phyloP scores from a whole-genome alignment of 2,113 vertebrate genomes.

The Odocoileus virginianus region DNA sequence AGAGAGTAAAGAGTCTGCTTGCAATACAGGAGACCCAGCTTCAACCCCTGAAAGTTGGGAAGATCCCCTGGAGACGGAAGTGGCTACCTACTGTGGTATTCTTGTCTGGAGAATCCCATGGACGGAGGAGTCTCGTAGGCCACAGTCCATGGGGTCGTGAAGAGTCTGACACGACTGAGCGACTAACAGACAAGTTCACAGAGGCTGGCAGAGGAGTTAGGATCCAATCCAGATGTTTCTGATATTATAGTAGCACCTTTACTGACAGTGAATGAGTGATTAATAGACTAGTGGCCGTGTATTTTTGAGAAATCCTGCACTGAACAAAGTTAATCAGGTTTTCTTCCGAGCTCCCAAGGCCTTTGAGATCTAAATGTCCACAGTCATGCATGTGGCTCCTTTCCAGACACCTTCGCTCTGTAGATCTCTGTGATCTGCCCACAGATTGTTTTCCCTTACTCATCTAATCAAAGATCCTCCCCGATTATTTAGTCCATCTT shows the following conservation, averaged over 20 bases:
- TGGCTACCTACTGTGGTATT: not conserved
- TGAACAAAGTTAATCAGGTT: not conserved
- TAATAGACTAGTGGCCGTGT: not conserved
- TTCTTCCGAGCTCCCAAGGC: not conserved
- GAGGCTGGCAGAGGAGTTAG: not conserved
- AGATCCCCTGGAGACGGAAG: not conserved
- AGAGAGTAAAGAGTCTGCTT: not conserved
- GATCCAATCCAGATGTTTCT: not conserved
- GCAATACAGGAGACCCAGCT: not conserved
- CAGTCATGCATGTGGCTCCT: rapidly evolving
- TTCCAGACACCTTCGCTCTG: not conserved
- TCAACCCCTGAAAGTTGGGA: not conserved
- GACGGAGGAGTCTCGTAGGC: not conserved
- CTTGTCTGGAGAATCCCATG: not conserved
- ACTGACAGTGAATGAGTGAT: not conserved
- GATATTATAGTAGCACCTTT: too few relatives aligned
- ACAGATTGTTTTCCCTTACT: not conserved
- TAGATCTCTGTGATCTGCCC: not conserved
- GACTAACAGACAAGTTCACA: not conserved
- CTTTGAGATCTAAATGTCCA: not conserved
- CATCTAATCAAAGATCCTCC: not conserved
- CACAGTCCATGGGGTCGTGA: not conserved
- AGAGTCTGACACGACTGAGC: rapidly evolving
- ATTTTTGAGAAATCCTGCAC: not conserved
- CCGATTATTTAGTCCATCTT: not conserved